Percentiles rank a stretch among this genome's conserved stretches.
Conservation (phyloP, 2,888 invertebrate genomes). For the Magallana nippona region DNA sequence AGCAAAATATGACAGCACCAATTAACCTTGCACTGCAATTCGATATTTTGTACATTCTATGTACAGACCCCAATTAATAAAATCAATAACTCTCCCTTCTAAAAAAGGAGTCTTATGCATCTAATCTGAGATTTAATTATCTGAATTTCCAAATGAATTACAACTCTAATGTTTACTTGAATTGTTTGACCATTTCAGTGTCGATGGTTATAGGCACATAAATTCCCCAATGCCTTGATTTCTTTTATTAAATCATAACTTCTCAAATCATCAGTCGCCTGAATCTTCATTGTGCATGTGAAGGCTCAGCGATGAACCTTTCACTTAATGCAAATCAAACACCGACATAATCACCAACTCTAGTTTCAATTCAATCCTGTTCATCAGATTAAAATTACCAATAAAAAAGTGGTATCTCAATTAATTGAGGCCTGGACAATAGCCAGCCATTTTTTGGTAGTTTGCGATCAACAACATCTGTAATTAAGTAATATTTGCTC, state of each 20-base stretch:
- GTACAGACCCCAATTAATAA: not conserved
- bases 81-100: not conserved
- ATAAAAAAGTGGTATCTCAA: not conserved
- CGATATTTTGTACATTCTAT: not conserved
- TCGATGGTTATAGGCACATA: not conserved
- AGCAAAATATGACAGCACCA: constrained; percentile 15
- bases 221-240: constrained; percentile 5
- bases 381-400: not conserved
- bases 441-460: too few species aligned
- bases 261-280: not conserved
- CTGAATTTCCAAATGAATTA: constrained; percentile 17
- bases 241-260: not conserved
- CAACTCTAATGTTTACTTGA: not conserved
- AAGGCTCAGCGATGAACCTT: not conserved
- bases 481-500: too few species aligned
- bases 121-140: constrained; percentile 12
- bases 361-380: not conserved
- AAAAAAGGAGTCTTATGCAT: not conserved
- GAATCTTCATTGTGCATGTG: not conserved
- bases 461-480: too few species aligned
- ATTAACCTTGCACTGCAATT: not conserved
- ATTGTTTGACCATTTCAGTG: not conserved
- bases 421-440: too few species aligned
- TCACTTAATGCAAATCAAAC: not conserved
- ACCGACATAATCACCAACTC: not conserved